Conservation (phyloP, 2,797 vertebrate genomes). For the Artibeus lituratus region DNA sequence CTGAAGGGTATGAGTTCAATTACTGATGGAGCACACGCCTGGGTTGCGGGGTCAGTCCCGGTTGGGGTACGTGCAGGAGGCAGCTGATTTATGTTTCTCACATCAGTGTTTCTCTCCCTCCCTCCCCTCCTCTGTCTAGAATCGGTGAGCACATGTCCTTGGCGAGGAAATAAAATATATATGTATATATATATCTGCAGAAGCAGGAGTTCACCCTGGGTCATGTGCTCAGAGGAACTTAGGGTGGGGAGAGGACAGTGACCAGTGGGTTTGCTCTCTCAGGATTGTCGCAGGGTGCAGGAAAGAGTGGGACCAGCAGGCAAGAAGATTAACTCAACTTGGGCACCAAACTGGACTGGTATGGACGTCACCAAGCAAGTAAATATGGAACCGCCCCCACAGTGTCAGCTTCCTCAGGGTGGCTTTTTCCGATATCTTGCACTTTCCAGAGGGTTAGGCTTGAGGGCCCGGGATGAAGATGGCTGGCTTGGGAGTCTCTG, state of each 20-base stretch:
- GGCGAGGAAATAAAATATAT: background rate
- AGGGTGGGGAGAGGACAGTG: background rate
- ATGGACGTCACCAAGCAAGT: slow-evolving; percentile 33
- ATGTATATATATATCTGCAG: fast-evolving
- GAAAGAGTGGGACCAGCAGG: background rate
- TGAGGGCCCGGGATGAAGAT: background rate
- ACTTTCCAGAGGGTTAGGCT: background rate
- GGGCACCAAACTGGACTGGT: background rate
- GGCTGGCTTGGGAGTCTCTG: background rate
- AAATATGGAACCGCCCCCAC: slow-evolving; percentile 7
- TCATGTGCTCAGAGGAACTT: background rate
- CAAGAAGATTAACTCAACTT: background rate
- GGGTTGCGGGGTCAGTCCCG: background rate
- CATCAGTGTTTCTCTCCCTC: background rate
- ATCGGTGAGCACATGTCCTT: background rate
- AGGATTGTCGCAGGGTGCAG: background rate
- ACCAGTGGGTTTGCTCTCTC: background rate
- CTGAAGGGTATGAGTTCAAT: background rate
- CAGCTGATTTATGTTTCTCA: background rate
- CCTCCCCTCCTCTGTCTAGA: background rate
- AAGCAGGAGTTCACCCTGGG: background rate
- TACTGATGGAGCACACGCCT: background rate
- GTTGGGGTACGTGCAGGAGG: background rate
- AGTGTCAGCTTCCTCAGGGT: slow-evolving; percentile 31
- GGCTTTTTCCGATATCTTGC: background rate